phyloP scores from a whole-genome alignment of 2,888 invertebrate genomes.

The Oscheius sp. region DNA sequence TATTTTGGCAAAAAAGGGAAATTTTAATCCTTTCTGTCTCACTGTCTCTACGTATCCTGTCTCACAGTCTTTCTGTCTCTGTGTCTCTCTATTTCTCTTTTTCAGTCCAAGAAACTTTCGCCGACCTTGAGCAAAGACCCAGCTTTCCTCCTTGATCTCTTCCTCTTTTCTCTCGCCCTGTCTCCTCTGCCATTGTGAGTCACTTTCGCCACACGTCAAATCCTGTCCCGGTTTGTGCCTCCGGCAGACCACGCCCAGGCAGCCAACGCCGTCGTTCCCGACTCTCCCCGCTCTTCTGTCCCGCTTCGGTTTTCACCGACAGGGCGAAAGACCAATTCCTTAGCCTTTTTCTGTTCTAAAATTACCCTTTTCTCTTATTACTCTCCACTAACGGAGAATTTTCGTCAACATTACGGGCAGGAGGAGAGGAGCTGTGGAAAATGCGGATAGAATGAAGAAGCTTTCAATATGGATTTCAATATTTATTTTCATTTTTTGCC shows the following conservation, averaged over 20 bases:
- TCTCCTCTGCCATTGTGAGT: constrained; percentile 24
- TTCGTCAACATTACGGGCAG: constrained; percentile 16
- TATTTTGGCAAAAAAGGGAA: too few relatives aligned
- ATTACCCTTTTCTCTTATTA: neutral
- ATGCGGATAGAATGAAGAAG: constrained; percentile 30
- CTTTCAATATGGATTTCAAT: neutral
- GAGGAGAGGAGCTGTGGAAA: neutral
- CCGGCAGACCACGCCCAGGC: constrained; percentile 18
- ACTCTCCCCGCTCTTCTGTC: constrained; percentile 8
- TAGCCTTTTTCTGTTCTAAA: neutral
- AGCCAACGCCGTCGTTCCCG: constrained; percentile 10
- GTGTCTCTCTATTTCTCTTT: neutral
- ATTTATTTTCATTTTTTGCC: neutral
- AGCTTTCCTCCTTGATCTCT: neutral
- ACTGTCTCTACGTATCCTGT: too few relatives aligned
- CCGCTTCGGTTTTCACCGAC: constrained; percentile 6
- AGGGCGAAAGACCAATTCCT: neutral
- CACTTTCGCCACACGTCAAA: constrained; percentile 15
- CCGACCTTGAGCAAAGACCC: too few relatives aligned
- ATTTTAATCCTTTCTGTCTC: too few relatives aligned
- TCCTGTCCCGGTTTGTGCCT: constrained; percentile 9
- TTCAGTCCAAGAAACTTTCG: neutral
- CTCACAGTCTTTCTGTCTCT: neutral
- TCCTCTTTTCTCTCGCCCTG: neutral
- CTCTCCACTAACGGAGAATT: constrained; percentile 34